Evolutionary conservation across 2,113 vertebrate species (phyloP), one percentile per base, ranked within the genome.

Genomic region (Calyptomena viridis): DNA sequence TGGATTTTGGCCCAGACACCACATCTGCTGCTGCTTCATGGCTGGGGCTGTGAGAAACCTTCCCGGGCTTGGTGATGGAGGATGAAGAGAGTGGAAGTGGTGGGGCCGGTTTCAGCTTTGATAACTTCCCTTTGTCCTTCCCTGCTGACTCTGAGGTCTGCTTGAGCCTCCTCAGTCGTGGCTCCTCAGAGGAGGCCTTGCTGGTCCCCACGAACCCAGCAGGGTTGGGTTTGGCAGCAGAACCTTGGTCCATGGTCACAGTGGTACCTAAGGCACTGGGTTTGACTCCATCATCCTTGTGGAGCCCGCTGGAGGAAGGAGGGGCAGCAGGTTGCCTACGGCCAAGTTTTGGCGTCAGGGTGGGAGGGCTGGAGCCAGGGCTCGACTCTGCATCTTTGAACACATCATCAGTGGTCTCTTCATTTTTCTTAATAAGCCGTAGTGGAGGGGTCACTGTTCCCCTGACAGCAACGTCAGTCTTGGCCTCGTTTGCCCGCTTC

Each of bases 101-200:
- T 1, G 99, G 99, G 28, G 98, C 98, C 0, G 99, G 99, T 68
- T 99, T 99, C 82, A 99, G 97, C 96, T 99, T 99, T 11, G 98
- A 97, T 40, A 98, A 79, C 80, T 99, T 99, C 49, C 97, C 98
- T 94, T 98, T 98, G 74, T 99, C 99, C 97, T 98, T 99, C 73
- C 97, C 97, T 2, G 97, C 93, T 0, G 97, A 96, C 74, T 99
- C 99, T 0, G 95, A 96, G 42, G 96, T 49, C 73, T 98, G 98
- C 97, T 99, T 99, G 94, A 98, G 97, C 93, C 99, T 97, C 92
- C 99, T 98, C 47, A 97, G 95, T 24, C 98, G 97, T n/a, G 98
- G 94, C 95, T 99, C 99, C 12, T 99, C 99, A 1, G 94, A 87
- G 9, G 96, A 69, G 33, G 97, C 97, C 28, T 98, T 98, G 75